Conservation (phyloP, 2,113 vertebrate species). For the Nematolebias whitei region DNA sequence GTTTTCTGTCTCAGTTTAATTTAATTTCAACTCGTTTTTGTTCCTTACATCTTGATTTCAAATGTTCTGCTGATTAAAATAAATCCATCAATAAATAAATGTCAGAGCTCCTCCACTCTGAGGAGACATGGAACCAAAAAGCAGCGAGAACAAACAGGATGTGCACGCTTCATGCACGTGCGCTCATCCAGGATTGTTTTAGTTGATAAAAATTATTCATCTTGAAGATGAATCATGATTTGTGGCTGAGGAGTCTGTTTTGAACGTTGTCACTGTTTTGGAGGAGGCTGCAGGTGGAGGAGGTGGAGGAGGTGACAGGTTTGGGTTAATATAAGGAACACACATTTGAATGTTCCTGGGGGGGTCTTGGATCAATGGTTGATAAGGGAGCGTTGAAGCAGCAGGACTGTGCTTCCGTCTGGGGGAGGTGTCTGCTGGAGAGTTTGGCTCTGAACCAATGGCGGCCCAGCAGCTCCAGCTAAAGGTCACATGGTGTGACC, state of each 20-base stretch:
- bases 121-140: conserved; percentile 60
- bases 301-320: no score
- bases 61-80: conserved; percentile 57
- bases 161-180: background rate
- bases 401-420: conserved; percentile 37
- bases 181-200: background rate
- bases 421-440: conserved; percentile 42
- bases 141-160: conserved; percentile 61
- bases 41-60: conserved; percentile 51
- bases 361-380: no score
- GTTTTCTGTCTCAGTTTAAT: conserved; percentile 16
- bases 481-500: conserved; percentile 74
- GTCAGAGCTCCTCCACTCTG: conserved; percentile 31
- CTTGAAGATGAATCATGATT: no score
- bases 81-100: conserved; percentile 8
- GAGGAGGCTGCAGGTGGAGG: no score
- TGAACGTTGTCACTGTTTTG: no score
- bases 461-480: conserved; percentile 53
- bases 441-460: conserved; percentile 69
- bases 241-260: no score
- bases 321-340: no score
- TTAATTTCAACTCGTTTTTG: conserved; percentile 20
- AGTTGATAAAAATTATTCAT: no score
- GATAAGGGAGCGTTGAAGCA: no score
- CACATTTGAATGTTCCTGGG: no score